Evolutionary conservation across 2,113 vertebrate species (phyloP), one percentile per base, ranked within the genome.

Genomic region (Ptilorrhoa leucosticta): DNA sequence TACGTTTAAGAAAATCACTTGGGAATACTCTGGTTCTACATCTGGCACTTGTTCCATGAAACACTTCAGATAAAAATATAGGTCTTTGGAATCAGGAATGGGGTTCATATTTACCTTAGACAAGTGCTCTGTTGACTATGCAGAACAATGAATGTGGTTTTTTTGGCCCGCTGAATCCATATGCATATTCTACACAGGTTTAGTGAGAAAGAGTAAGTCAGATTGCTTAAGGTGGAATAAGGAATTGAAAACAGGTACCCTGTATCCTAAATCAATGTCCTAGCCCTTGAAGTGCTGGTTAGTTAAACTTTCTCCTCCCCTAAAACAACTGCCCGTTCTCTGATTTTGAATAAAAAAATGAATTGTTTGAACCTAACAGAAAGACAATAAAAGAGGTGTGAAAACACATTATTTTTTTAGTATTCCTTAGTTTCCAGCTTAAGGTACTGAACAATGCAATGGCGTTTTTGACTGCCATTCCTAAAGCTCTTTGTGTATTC

Each of bases 251-350:
- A n/a, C 47, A 54, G 4, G 1, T 58, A 5, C 7, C 4, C 10
- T 68, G 14, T 18, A 68, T 21, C 33, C 18, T 64, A 80, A 92
- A 88, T 71, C 47, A 66, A 6, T 40, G 13, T 27, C 11, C 30
- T 75, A 85, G 15, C 1, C 30, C 14, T 86, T 65, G 22, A 77
- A 50, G 8, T 44, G 8, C 5, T 64, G 16, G 2, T 69, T 77
- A 37, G 10, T 53, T 70, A 47, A 69, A 72, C 8, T 28, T 81
- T 37, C 13, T 81, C 1, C 7, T 47, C 13, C 12, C 27, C 48
- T 35, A 69, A 85, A 79, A 54, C 33, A 0, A 51, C 6, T 39
- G 53, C 1, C 1, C 0, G 0, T 73, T 53, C 30, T 37, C 40
- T 78, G 11, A 77, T 77, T 89, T 69, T 65, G 13, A 57, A 53